Percentiles rank a stretch among this genome's conserved stretches.
Conservation (phyloP, 2,888 invertebrate genomes). For the Agapostemon virescens region DNA sequence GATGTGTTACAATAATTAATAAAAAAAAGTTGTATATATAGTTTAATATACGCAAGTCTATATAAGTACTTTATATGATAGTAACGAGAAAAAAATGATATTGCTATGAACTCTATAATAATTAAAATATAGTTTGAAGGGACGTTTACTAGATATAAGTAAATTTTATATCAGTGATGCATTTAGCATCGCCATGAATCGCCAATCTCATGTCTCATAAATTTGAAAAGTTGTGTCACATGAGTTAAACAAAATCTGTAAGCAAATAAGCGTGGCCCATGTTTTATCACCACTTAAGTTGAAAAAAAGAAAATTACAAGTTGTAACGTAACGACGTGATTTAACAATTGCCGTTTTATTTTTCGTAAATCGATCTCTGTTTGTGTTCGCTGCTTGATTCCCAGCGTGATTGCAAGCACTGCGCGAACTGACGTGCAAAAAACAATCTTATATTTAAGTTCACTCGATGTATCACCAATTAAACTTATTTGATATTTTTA, state of each 20-base stretch:
- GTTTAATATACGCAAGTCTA: constrained; percentile 79
- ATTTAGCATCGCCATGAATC: constrained; percentile 72
- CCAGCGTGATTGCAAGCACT: constrained; percentile 54
- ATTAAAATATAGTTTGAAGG: constrained; percentile 71
- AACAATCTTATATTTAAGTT: constrained; percentile 72
- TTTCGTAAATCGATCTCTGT: constrained; percentile 77
- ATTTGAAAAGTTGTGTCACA: constrained; percentile 52
- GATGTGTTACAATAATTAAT: constrained; percentile 73
- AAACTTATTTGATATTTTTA: constrained; percentile 77
- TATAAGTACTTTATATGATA: constrained; percentile 79
- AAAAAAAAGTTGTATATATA: constrained; percentile 78
- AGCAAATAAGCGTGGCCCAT: constrained; percentile 39
- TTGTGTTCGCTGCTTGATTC: constrained; percentile 68
- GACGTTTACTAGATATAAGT: constrained; percentile 77
- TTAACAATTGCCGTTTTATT: constrained; percentile 65
- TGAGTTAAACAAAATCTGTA: constrained; percentile 56
- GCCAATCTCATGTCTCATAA: constrained; percentile 66
- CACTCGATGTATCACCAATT: constrained; percentile 72
- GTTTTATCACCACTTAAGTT: constrained; percentile 36
- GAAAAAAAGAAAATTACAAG: constrained; percentile 33
- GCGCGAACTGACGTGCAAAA: constrained; percentile 56
- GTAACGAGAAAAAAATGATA: constrained; percentile 72
- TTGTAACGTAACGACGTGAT: constrained; percentile 50
- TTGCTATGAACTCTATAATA: constrained; percentile 75
- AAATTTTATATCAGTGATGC: constrained; percentile 79